phyloP scores from a whole-genome alignment of 2,113 vertebrate genomes.

The Crotophaga sulcirostris region DNA sequence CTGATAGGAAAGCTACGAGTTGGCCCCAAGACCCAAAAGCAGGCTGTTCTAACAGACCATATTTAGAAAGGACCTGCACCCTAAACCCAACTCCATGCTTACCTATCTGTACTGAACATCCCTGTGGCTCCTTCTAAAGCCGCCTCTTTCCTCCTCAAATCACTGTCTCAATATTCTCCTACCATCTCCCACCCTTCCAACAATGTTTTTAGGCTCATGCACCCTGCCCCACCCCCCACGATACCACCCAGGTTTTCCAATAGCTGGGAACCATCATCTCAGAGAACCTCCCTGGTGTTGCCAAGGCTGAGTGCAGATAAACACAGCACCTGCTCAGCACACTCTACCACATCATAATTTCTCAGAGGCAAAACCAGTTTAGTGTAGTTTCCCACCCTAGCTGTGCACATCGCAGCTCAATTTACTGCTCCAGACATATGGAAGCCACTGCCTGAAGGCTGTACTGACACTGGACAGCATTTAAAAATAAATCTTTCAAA shows the following conservation, averaged over 20 bases:
- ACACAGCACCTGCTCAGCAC: neutral
- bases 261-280: neutral
- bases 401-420: neutral
- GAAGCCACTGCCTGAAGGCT: neutral
- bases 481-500: neutral
- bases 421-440: neutral
- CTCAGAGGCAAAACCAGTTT: neutral
- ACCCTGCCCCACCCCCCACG: too few species aligned
- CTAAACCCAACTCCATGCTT: neutral
- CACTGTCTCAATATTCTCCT: accelerated
- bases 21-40: neutral
- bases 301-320: neutral
- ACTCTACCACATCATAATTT: neutral
- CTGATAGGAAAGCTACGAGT: neutral
- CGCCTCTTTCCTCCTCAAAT: neutral
- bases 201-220: neutral
- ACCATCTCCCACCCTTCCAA: neutral
- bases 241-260: neutral
- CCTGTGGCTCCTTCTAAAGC: neutral
- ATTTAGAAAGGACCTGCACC: neutral
- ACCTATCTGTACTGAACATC: neutral
- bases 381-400: neutral
- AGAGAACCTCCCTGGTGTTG: neutral
- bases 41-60: neutral
- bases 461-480: neutral